Conservation (phyloP, 2,888 invertebrate genomes). For the Aphidius colemani region DNA sequence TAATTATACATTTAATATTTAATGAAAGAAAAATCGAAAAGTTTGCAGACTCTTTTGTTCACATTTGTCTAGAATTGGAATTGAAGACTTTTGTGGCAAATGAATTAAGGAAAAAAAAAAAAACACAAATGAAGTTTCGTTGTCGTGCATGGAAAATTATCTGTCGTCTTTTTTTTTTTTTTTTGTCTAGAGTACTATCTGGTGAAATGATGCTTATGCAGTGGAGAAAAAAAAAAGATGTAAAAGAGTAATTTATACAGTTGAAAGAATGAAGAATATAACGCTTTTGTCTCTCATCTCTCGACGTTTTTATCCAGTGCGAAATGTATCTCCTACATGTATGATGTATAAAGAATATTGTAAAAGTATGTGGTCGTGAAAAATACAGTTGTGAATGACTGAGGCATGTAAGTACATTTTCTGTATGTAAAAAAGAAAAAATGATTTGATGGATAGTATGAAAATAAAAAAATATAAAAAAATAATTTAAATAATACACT, state of each 20-base stretch:
- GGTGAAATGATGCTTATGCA: slow-evolving; percentile 28
- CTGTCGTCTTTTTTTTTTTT: slow-evolving; percentile 14
- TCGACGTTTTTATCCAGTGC: no score
- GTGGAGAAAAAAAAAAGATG: neutral
- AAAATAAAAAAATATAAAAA: neutral
- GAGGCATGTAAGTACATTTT: no score
- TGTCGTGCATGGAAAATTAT: neutral
- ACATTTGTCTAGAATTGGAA: slow-evolving; percentile 21
- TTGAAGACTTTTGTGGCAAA: slow-evolving; percentile 20
- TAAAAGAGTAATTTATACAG: slow-evolving; percentile 8
- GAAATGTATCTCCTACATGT: neutral
- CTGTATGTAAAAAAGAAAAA: no score
- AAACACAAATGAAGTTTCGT: slow-evolving; percentile 20
- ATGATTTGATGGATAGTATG: neutral
- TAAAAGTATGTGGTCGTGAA: no score
- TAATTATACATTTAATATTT: neutral
- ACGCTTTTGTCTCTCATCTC: no score
- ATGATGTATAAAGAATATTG: neutral
- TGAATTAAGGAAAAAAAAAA: slow-evolving; percentile 22
- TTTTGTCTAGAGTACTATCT: slow-evolving; percentile 24
- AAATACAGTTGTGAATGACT: no score
- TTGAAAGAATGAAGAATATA: neutral
- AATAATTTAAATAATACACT: slow-evolving; percentile 6
- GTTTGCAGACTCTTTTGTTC: slow-evolving; percentile 27
- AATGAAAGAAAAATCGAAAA: neutral